Evolutionary conservation across 2,113 vertebrate species (phyloP).

Genomic region (Tyto alba): DNA sequence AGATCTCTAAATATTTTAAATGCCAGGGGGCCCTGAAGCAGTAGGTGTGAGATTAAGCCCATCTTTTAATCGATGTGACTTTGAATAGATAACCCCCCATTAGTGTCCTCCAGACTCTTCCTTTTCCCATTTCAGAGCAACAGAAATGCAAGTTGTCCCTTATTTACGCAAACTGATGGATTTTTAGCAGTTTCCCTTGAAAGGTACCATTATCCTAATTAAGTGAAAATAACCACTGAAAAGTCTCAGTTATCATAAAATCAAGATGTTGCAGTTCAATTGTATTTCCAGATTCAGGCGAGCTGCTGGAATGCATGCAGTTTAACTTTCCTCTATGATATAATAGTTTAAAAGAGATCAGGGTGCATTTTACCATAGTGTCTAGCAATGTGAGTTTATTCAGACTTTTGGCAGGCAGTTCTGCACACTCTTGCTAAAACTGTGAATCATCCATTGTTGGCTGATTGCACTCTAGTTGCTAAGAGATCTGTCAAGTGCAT

Average conservation of each 20-base stretch:
- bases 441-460: constrained; percentile 78
- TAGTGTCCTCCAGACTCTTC: not conserved
- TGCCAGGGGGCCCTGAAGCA: not conserved
- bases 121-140: not conserved
- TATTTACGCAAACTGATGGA: not conserved
- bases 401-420: constrained; percentile 74
- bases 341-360: constrained; percentile 77
- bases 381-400: constrained; percentile 79
- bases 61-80: not conserved
- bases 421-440: constrained; percentile 71
- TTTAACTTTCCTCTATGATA: constrained; percentile 73
- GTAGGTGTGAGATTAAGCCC: not conserved
- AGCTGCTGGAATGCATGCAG: constrained; percentile 67
- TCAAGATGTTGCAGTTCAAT: constrained; percentile 38
- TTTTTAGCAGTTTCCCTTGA: not conserved
- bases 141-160: not conserved
- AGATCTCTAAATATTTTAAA: not conserved
- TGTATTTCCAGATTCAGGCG: constrained; percentile 62
- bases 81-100: not conserved
- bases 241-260: constrained; percentile 32
- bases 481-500: constrained; percentile 72
- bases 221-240: constrained; percentile 40
- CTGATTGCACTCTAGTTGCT: constrained; percentile 68
- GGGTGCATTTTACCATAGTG: constrained; percentile 76
- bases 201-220: constrained; percentile 30